phyloP scores from a whole-genome alignment of 2,113 vertebrate genomes.

The Cnemophilus loriae region DNA sequence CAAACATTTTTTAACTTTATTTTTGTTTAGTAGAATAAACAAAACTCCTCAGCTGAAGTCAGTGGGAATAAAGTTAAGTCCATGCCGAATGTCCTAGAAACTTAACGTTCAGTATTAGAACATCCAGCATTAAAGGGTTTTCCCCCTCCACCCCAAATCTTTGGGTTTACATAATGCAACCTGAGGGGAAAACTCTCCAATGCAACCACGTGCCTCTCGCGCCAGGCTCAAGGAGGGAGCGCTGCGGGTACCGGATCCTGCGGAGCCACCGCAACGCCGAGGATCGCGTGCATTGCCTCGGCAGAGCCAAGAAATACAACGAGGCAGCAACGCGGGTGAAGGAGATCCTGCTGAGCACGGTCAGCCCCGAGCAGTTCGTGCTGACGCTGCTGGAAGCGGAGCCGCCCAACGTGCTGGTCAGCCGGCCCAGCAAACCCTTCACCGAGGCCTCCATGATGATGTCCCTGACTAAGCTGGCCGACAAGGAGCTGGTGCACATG shows the following conservation, averaged over 20 bases:
- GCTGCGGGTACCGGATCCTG: conserved; percentile 82
- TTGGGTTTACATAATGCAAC: background rate
- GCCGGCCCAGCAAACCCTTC: conserved; percentile 86
- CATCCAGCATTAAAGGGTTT: background rate
- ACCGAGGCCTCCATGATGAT: conserved; percentile 96
- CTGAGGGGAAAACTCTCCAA: background rate
- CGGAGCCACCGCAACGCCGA: conserved; percentile 76
- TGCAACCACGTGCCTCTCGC: background rate
- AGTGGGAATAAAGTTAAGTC: background rate
- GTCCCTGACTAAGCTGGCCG: conserved; percentile 93
- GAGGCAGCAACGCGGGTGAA: background rate
- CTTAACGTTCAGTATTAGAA: background rate
- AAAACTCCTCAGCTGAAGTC: background rate
- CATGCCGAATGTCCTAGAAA: background rate
- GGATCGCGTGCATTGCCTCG: conserved; percentile 53
- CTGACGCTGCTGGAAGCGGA: conserved; percentile 88
- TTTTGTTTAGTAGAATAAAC: background rate
- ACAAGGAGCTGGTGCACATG: conserved; percentile 96
- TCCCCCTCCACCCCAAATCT: background rate
- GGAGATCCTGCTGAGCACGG: conserved; percentile 53
- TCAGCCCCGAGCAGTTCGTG: conserved; percentile 89
- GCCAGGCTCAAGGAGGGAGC: conserved; percentile 86
- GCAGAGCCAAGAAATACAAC: conserved; percentile 35
- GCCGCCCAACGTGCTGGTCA: conserved; percentile 87
- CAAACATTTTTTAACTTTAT: background rate